Evolutionary conservation across 2,113 vertebrate genomes (phyloP).

Genomic region (Aegithalos caudatus): DNA sequence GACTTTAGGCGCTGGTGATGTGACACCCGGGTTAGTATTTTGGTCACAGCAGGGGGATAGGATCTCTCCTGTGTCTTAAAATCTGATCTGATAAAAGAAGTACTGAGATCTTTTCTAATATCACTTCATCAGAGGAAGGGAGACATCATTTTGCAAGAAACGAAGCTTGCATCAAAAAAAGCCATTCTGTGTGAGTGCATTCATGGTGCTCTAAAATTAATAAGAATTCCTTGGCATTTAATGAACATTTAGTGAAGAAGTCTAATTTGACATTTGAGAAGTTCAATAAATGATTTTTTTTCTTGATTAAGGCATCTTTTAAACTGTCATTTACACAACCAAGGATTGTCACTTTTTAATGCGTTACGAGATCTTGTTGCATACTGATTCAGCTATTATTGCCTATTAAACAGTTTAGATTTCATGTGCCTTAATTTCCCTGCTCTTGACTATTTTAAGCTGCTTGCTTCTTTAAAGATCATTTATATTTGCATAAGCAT

Average conservation of each 20-base stretch:
- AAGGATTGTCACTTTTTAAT: background rate
- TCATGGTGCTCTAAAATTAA: background rate
- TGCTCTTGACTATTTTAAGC: background rate
- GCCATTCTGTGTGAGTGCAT: background rate
- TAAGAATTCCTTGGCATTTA: constrained; percentile 2
- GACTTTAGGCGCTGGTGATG: background rate
- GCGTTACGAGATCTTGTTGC: background rate
- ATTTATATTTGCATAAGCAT: background rate
- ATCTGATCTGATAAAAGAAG: background rate
- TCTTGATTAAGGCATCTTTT: constrained; percentile 33
- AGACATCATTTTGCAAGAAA: background rate
- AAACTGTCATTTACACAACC: constrained; percentile 7
- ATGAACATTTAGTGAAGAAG: background rate
- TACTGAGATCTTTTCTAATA: background rate
- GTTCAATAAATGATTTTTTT: constrained; percentile 1
- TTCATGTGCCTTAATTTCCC: background rate
- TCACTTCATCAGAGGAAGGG: background rate
- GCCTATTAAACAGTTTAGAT: constrained; percentile 18
- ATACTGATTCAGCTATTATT: constrained; percentile 17
- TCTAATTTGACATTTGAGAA: constrained; percentile 25
- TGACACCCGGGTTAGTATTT: background rate
- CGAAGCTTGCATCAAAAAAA: background rate
- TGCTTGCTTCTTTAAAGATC: background rate
- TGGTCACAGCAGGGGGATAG: background rate
- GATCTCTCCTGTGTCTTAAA: background rate